phyloP scores from a whole-genome alignment of 2,797 vertebrate genomes.

The Poeciliopsis turneri region DNA sequence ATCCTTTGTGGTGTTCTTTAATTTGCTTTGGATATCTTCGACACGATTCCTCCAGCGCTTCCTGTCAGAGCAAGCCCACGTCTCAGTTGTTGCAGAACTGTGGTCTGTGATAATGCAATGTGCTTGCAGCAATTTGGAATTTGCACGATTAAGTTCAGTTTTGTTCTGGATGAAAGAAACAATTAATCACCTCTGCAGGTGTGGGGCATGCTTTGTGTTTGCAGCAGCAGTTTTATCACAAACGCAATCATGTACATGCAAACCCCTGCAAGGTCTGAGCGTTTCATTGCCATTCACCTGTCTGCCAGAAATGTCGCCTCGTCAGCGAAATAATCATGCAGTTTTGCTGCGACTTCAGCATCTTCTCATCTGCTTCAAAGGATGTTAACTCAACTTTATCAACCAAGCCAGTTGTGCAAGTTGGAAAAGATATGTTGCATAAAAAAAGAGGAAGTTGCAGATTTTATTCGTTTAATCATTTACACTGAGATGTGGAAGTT shows the following conservation, averaged over 20 bases:
- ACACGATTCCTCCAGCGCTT: background rate
- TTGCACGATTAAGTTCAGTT: background rate
- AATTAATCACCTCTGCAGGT: background rate
- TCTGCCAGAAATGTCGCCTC: background rate
- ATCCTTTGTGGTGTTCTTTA: background rate
- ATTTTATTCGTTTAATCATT: background rate
- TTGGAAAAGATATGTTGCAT: background rate
- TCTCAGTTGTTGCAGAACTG: background rate
- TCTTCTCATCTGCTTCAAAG: constrained; percentile 16
- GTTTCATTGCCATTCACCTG: constrained; percentile 6
- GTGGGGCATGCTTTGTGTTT: background rate
- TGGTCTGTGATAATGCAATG: background rate
- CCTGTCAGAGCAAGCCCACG: background rate
- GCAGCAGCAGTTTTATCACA: constrained; percentile 5
- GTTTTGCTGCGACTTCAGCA: background rate
- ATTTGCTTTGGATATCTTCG: background rate
- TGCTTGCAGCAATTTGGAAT: background rate
- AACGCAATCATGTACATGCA: background rate
- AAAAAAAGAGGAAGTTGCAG: background rate
- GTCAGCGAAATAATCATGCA: background rate
- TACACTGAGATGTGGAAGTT: background rate
- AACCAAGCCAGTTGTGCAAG: background rate
- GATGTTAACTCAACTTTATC: constrained; percentile 26
- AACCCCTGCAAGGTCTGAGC: background rate
- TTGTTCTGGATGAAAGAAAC: background rate